phyloP scores from a whole-genome alignment of 2,113 vertebrate species.

The Baryphthengus martii region DNA sequence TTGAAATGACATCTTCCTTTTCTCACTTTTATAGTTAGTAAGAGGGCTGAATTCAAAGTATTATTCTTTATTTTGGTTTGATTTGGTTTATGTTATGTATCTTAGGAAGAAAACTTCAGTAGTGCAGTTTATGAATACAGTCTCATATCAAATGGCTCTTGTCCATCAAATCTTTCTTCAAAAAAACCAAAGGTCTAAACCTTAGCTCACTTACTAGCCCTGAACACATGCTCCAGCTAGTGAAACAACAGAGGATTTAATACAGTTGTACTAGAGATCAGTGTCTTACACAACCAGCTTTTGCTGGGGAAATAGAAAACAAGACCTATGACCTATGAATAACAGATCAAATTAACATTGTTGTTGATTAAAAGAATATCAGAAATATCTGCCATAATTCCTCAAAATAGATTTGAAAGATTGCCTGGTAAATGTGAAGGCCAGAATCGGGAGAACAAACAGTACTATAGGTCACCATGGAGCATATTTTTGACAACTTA shows the following conservation, averaged over 20 bases:
- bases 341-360: background rate
- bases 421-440: background rate
- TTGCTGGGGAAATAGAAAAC: background rate
- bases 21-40: background rate
- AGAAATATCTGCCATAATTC: background rate
- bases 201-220: background rate
- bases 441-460: background rate
- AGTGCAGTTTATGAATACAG: background rate
- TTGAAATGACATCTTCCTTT: background rate
- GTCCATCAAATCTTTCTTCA: background rate
- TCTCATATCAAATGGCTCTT: background rate
- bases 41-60: background rate
- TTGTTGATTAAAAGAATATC: background rate
- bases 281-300: background rate
- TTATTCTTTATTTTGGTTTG: background rate
- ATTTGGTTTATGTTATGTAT: background rate
- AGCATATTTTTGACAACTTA: background rate
- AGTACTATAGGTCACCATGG: background rate
- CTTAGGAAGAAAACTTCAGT: background rate
- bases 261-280: background rate
- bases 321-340: background rate
- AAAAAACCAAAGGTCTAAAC: background rate
- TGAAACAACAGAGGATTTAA: background rate
- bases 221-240: background rate
- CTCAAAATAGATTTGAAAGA: background rate